phyloP scores from a whole-genome alignment of 2,113 vertebrate genomes.

The Semnopithecus entellus region DNA sequence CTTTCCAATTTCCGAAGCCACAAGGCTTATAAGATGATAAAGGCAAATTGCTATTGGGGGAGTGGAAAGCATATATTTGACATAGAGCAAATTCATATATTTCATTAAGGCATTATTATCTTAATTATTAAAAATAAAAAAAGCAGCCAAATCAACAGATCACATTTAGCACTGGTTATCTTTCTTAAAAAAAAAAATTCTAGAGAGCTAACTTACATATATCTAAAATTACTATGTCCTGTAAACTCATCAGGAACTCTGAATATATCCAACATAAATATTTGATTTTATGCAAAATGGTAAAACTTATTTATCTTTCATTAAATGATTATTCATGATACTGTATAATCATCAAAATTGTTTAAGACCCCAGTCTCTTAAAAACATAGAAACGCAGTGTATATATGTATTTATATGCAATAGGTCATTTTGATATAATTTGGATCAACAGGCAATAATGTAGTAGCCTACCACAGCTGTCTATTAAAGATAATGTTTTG shows the following conservation, averaged over 20 bases:
- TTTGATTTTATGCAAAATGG: background rate
- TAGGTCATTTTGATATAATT: background rate
- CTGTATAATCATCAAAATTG: background rate
- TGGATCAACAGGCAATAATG: background rate
- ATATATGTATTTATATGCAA: background rate
- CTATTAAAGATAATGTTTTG: background rate
- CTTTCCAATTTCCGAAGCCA: slow-evolving; percentile 45
- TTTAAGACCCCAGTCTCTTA: background rate
- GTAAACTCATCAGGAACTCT: background rate
- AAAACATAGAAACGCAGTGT: background rate
- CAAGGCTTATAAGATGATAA: slow-evolving; percentile 48
- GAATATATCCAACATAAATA: background rate
- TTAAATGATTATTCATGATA: background rate
- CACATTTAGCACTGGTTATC: background rate
- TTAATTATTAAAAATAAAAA: slow-evolving; percentile 52
- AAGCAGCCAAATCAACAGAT: slow-evolving; percentile 17
- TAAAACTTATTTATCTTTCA: background rate
- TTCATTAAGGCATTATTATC: background rate
- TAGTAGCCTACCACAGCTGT: background rate
- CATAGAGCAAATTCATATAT: background rate
- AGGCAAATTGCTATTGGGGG: background rate
- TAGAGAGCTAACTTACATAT: background rate
- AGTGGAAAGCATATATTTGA: slow-evolving; percentile 28
- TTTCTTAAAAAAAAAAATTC: background rate
- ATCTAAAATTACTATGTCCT: background rate